Percentiles rank a stretch among this genome's conserved stretches.
Evolutionary conservation across 2,888 invertebrate species (phyloP).

Genomic region (Argyra leucocephala): DNA sequence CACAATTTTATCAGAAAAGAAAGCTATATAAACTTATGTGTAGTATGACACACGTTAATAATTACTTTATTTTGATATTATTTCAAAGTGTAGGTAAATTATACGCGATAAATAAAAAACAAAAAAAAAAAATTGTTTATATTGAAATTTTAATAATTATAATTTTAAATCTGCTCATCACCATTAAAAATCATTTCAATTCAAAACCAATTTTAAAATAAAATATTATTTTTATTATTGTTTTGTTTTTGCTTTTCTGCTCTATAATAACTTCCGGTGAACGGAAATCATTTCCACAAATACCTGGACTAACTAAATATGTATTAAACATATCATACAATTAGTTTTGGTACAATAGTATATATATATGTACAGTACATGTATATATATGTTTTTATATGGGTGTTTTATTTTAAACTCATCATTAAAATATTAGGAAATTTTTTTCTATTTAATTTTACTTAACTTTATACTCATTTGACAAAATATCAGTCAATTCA

Average conservation of each 20-base stretch:
- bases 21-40: no score
- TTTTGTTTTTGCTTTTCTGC: neutral
- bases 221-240: neutral
- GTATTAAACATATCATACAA: no score
- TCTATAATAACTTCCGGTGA: slow-evolving; percentile 2
- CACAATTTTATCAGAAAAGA: no score
- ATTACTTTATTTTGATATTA: no score
- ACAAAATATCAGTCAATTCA: slow-evolving; percentile 1
- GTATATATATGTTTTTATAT: neutral
- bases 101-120: no score
- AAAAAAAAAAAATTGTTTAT: slow-evolving; percentile 14
- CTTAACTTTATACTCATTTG: neutral
- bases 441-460: neutral
- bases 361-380: no score
- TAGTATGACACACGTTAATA: no score
- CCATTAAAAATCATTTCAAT: neutral
- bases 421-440: neutral
- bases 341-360: no score
- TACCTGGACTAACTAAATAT: no score
- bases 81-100: no score
- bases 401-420: no score
- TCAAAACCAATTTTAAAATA: neutral
- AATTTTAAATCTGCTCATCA: no score
- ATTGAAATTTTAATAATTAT: slow-evolving; percentile 14
- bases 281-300: neutral